phyloP scores from a whole-genome alignment of 2,888 invertebrate species.

The Melipona bicolor region DNA sequence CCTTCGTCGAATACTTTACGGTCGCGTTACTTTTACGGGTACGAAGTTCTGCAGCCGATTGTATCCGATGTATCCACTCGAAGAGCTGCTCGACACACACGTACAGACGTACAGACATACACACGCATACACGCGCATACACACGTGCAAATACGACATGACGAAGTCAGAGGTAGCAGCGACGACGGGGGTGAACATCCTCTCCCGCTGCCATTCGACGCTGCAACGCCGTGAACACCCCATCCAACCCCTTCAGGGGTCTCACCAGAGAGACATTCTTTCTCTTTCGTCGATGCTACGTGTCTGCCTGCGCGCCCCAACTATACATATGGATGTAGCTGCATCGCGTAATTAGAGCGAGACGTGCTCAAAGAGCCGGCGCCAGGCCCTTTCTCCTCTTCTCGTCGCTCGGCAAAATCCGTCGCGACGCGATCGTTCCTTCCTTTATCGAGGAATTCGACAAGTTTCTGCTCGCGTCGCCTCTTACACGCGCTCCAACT shows the following conservation, averaged over 20 bases:
- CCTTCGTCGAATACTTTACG: constrained; percentile 36
- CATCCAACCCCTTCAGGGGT: constrained; percentile 52
- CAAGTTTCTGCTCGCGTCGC: constrained; percentile 23
- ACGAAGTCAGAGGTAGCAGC: constrained; percentile 34
- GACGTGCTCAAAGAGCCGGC: constrained; percentile 73
- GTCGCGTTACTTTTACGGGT: constrained; percentile 46
- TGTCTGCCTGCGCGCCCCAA: constrained; percentile 11
- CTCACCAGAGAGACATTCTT: constrained; percentile 40
- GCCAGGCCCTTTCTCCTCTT: constrained; percentile 10
- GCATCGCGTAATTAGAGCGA: constrained; percentile 76
- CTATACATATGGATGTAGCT: constrained; percentile 54
- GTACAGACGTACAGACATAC: not conserved
- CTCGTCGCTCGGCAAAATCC: constrained; percentile 48
- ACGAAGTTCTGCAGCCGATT: constrained; percentile 65
- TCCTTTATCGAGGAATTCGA: constrained; percentile 59
- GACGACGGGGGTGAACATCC: constrained; percentile 11
- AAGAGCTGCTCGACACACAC: constrained; percentile 51
- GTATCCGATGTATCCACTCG: constrained; percentile 60
- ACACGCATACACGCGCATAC: constrained; percentile 41
- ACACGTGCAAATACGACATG: not conserved
- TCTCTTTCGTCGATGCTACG: constrained; percentile 41
- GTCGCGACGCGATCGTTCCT: constrained; percentile 45
- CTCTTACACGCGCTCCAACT: not conserved
- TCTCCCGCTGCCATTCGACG: constrained; percentile 50
- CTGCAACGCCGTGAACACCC: constrained; percentile 68